Evolutionary conservation across 1,140 invertebrate genomes (phyloP).

Genomic region (Vanessa tameamea): DNA sequence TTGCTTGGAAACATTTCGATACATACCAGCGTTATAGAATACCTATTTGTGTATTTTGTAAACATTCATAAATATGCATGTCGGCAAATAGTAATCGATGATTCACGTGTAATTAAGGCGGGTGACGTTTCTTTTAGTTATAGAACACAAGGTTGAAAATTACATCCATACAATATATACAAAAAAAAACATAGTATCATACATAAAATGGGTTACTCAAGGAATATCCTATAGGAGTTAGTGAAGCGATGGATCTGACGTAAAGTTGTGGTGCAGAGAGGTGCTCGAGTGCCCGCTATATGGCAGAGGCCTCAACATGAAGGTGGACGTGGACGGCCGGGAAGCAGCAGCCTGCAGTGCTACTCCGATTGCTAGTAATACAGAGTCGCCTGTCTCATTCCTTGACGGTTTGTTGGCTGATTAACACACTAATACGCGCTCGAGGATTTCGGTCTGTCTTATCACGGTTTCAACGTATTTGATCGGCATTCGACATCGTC

Average conservation of each 20-base stretch:
- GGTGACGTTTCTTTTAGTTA: neutral
- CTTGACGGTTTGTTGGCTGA: slow-evolving; percentile 70
- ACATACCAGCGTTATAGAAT: neutral
- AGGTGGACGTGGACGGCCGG: slow-evolving; percentile 64
- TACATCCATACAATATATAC: neutral
- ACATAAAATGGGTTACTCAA: neutral
- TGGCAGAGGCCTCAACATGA: slow-evolving; percentile 63
- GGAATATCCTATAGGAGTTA: neutral
- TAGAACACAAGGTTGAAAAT: neutral
- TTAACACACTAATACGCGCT: slow-evolving; percentile 32
- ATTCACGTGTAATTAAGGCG: slow-evolving; percentile 4
- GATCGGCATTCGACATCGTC: neutral
- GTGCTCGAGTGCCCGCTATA: slow-evolving; percentile 52
- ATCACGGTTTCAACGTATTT: neutral
- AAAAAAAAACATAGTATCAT: neutral
- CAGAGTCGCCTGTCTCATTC: slow-evolving; percentile 67
- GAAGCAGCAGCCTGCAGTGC: slow-evolving; percentile 52
- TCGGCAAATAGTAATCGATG: neutral
- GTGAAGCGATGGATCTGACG: slow-evolving; percentile 46
- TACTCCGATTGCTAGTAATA: slow-evolving; percentile 64
- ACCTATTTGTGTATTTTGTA: neutral
- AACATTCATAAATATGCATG: slow-evolving; percentile 4
- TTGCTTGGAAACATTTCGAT: neutral
- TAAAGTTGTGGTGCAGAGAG: slow-evolving; percentile 58
- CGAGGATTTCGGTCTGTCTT: slow-evolving; percentile 35